phyloP scores from a whole-genome alignment of 2,113 vertebrate species.

The Oncorhynchus keta region DNA sequence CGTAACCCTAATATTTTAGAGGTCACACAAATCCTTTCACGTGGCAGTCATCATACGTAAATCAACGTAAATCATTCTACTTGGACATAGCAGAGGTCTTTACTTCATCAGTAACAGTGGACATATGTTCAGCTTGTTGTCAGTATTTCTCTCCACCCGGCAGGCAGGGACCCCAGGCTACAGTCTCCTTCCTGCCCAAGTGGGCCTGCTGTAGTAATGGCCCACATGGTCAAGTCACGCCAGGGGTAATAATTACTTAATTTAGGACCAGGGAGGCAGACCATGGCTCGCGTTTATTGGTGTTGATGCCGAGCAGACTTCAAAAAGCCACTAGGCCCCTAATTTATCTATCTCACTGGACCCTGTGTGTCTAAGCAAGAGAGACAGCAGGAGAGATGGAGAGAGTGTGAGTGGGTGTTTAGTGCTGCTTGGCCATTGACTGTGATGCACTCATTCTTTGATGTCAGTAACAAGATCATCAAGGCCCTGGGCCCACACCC shows the following conservation, averaged over 20 bases:
- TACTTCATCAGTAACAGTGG: slow-evolving; percentile 45
- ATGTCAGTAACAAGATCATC: slow-evolving; percentile 71
- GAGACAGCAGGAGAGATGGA: slow-evolving; percentile 41
- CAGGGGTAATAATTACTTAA: slow-evolving; percentile 70
- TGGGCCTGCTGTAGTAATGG: slow-evolving; percentile 24
- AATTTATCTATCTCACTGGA: slow-evolving; percentile 68
- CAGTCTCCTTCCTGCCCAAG: slow-evolving; percentile 26
- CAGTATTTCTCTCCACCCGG: not conserved
- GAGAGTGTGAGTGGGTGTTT: not conserved
- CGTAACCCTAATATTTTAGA: not conserved
- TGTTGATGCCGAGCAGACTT: slow-evolving; percentile 67
- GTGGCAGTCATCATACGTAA: slow-evolving; percentile 35
- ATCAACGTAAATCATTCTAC: slow-evolving; percentile 52
- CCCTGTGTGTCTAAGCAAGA: slow-evolving; percentile 55
- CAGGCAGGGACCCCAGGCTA: slow-evolving; percentile 19
- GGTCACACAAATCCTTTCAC: slow-evolving; percentile 27
- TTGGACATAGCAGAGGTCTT: slow-evolving; percentile 45
- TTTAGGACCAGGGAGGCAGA: slow-evolving; percentile 66
- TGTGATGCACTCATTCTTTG: slow-evolving; percentile 44
- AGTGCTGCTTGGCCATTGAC: slow-evolving; percentile 64
- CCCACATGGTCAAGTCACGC: slow-evolving; percentile 58
- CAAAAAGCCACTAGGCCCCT: slow-evolving; percentile 66
- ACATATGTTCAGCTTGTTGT: slow-evolving; percentile 51
- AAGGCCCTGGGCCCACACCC: slow-evolving; percentile 37
- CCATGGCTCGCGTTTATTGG: slow-evolving; percentile 62